These are phyloP conservation scores for Herminia tarsipennalis DNA, from an alignment of 2,888 invertebrate genomes.

Conservation along the genomic window DNA sequence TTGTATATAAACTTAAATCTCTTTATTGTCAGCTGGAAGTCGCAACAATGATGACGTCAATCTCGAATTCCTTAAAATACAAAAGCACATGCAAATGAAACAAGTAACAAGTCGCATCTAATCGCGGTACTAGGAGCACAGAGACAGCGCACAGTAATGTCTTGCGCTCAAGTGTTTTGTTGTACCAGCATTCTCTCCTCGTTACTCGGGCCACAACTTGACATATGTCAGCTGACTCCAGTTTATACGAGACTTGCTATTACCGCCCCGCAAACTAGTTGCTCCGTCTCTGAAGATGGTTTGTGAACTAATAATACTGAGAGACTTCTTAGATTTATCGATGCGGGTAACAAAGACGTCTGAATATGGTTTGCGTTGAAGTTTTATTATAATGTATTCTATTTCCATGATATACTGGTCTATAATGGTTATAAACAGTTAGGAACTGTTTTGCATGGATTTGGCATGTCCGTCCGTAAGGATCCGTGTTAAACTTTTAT, in stretches of 20 bases:
- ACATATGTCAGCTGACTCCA: constrained; percentile 53
- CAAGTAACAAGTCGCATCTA: constrained; percentile 22
- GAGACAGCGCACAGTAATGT: no score
- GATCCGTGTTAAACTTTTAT: no score
- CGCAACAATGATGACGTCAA: no score
- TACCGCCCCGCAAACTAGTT: constrained; percentile 42
- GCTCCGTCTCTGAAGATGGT: constrained; percentile 37
- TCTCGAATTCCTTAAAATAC: neutral
- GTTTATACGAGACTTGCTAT: constrained; percentile 40
- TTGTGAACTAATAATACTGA: constrained; percentile 32
- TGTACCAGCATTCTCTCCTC: constrained; percentile 57
- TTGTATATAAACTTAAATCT: no score
- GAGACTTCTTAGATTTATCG: constrained; percentile 40
- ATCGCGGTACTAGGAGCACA: constrained; percentile 11
- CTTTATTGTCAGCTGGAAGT: no score
- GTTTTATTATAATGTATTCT: neutral
- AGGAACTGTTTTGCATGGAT: no score
- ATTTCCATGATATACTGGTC: no score
- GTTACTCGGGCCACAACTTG: constrained; percentile 47
- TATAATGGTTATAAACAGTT: no score
- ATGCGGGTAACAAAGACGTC: constrained; percentile 25
- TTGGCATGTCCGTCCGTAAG: no score
- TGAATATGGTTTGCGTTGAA: constrained; percentile 6
- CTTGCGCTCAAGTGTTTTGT: constrained; percentile 47
- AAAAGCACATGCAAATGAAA: constrained; percentile 5